Percentiles rank a stretch among this genome's conserved stretches.
Conservation (phyloP, 2,113 vertebrate genomes). For the Chaetodon trifascialis region DNA sequence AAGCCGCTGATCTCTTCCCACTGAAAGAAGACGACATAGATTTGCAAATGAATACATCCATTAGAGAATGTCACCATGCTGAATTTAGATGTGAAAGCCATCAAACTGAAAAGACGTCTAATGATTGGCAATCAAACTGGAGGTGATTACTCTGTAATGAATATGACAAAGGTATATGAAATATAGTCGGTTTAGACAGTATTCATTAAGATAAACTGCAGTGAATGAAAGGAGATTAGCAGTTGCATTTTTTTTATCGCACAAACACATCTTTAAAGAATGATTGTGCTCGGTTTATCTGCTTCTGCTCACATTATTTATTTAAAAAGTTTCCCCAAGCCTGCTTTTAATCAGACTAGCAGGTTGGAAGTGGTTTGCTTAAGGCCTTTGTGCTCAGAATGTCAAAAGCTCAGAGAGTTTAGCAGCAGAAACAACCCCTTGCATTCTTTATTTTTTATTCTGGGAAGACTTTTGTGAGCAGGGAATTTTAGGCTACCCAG, state of each 20-base stretch:
- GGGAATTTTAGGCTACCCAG: background rate
- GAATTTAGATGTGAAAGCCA: background rate
- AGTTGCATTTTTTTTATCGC: slow-evolving; percentile 6
- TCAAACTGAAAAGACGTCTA: background rate
- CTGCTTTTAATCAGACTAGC: slow-evolving; percentile 57
- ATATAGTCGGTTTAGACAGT: background rate
- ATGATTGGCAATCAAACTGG: background rate
- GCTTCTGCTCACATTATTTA: slow-evolving; percentile 57
- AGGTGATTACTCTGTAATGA: background rate
- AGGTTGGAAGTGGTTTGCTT: slow-evolving; percentile 36
- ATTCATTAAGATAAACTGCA: background rate
- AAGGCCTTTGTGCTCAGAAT: slow-evolving; percentile 58
- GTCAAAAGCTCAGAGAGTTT: slow-evolving; percentile 37
- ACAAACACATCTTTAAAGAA: slow-evolving; percentile 48
- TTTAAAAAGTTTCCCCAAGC: slow-evolving; percentile 44
- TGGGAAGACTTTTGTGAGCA: background rate
- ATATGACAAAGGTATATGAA: slow-evolving; percentile 13
- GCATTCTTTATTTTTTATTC: slow-evolving; percentile 10
- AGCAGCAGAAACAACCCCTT: slow-evolving; percentile 20
- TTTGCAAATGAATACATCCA: slow-evolving; percentile 1
- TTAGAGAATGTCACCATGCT: background rate
- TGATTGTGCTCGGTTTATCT: slow-evolving; percentile 38
- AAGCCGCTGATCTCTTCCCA: slow-evolving; percentile 99
- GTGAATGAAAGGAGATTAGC: slow-evolving; percentile 30
- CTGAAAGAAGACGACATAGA: slow-evolving; percentile 79